Evolutionary conservation across 2,888 invertebrate species (phyloP).

Genomic region (Drosophila recens): DNA sequence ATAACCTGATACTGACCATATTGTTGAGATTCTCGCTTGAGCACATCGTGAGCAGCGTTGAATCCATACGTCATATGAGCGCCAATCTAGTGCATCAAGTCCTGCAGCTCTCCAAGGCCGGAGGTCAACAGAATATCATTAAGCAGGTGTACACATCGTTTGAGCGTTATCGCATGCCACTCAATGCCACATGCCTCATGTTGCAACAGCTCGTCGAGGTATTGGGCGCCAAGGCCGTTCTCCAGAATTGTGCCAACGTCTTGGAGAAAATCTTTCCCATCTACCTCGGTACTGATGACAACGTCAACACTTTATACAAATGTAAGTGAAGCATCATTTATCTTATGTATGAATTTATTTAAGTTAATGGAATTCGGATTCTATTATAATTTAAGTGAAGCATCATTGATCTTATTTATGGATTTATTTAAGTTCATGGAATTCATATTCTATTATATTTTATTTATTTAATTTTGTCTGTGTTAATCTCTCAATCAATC

Average conservation of each 20-base stretch:
- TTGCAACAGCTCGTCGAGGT: slow-evolving; percentile 75
- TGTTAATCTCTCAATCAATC: no score
- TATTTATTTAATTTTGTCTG: no score
- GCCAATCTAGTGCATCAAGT: slow-evolving; percentile 86
- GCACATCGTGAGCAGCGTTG: slow-evolving; percentile 88
- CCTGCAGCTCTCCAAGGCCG: slow-evolving; percentile 82
- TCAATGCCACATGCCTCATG: slow-evolving; percentile 77
- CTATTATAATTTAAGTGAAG: slow-evolving; percentile 39
- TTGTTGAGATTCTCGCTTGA: slow-evolving; percentile 86
- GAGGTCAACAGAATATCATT: slow-evolving; percentile 65
- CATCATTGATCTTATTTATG: background rate
- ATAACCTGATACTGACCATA: slow-evolving; percentile 73
- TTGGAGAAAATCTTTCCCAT: slow-evolving; percentile 69
- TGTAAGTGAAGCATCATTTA: slow-evolving; percentile 58
- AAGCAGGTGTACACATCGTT: slow-evolving; percentile 74
- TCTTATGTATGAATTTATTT: background rate
- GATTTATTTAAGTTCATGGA: background rate
- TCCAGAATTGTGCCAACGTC: slow-evolving; percentile 67
- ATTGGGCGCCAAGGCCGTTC: slow-evolving; percentile 68
- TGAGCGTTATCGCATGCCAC: slow-evolving; percentile 59
- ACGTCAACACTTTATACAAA: slow-evolving; percentile 86
- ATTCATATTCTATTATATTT: no score
- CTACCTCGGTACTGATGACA: slow-evolving; percentile 83
- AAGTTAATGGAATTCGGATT: background rate
- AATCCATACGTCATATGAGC: slow-evolving; percentile 88